Base-by-base conservation (phyloP, 2,888 invertebrate species). In the Himalopsyche anomala region DNA sequence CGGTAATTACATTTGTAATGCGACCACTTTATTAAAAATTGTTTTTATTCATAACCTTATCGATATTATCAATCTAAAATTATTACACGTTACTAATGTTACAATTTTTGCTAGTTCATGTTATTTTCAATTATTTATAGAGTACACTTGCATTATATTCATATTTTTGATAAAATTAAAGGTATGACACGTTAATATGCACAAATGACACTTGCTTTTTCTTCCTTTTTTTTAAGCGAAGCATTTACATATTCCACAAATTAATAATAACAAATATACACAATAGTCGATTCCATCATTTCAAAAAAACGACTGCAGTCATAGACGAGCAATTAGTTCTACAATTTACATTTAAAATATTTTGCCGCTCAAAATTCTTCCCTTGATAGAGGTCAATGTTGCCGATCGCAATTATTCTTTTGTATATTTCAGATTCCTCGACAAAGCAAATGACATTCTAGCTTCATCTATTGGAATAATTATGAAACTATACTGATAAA, bases 281-380 rank as follows among this genome's bases (percentile, higher is more conserved):
- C 62, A 62, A 19, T 51, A 51, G 62, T 19, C 11, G 62, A 19
- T 19, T 19, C n/a, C 62, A 19, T 62, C 62, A n/a, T 62, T 62
- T 15, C 15, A 62, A 62, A 56, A 56, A 62, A 62, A n/a, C 8
- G 19, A 19, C 62, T 28, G 19, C 28, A 4, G 11, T 62, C 62
- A 62, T 62, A 62, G 62, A 62, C 62, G 3, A n/a, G 15, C 62
- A 4, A 2, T 62, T 62, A 62, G 62, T 62, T 62, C 62, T 62
- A 62, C 19, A 62, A 62, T 62, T 62, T 62, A 62, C 62, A 62
- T 62, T 62, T 19, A 19, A 62, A 62, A 62, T 62, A 62, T 62
- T 62, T 62, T 62, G 62, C 62, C 62, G 62, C 62, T 62, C 62
- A 62, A 62, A 62, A n/a, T 62, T 62, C 62, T 62, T 62, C 28